These are phyloP conservation scores for Anabas testudineus DNA, from an alignment of 2,797 vertebrate genomes.

Conservation along the genomic window DNA sequence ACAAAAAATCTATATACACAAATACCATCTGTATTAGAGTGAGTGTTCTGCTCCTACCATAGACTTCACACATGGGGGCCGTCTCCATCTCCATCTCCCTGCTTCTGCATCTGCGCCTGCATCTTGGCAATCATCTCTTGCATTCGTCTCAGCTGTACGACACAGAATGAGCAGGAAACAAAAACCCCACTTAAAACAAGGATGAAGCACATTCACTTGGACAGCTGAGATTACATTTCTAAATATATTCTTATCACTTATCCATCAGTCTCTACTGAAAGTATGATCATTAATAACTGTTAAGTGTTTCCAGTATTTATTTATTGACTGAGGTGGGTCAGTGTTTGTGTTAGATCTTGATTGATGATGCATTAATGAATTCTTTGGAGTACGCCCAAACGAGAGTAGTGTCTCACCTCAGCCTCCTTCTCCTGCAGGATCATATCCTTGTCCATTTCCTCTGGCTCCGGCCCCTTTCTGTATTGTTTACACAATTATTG, in stretches of 20 bases:
- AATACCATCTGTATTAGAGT: background rate
- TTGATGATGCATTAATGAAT: no score
- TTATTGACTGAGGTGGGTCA: background rate
- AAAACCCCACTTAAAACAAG: background rate
- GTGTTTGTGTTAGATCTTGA: background rate
- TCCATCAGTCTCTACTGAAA: background rate
- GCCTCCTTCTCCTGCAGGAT: conserved; percentile 99
- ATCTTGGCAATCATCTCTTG: conserved; percentile 98
- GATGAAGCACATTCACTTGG: background rate
- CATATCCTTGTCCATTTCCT: conserved; percentile 97
- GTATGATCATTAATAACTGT: background rate
- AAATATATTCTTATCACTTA: background rate
- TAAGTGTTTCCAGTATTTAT: background rate
- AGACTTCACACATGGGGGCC: conserved; percentile 62
- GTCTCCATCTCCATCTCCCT: conserved; percentile 88
- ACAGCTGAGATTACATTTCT: background rate
- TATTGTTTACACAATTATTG: conserved; percentile 39
- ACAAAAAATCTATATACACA: no score
- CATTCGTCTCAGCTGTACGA: conserved; percentile 93
- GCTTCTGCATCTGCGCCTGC: conserved; percentile 98
- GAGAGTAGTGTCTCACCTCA: conserved; percentile 85
- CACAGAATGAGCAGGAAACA: conserved; percentile 16
- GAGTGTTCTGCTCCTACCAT: conserved; percentile 43
- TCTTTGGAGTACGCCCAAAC: background rate
- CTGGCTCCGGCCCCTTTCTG: conserved; percentile 93